phyloP scores from a whole-genome alignment of 2,888 invertebrate species.

The Pachymerium ferrugineum region DNA sequence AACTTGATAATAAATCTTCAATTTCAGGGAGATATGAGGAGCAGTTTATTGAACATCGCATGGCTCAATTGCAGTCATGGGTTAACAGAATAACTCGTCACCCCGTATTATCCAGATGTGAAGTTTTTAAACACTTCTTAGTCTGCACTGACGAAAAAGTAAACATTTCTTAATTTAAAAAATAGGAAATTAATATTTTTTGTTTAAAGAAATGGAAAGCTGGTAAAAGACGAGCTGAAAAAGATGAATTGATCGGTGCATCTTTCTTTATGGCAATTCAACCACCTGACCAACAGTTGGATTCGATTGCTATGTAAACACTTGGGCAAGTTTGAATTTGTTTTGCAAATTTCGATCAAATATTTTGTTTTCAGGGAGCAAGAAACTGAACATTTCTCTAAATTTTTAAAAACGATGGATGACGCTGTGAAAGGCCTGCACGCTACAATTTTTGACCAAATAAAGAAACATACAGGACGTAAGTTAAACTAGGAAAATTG shows the following conservation, averaged over 20 bases:
- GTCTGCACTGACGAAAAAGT: constrained; percentile 93
- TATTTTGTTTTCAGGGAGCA: constrained; percentile 56
- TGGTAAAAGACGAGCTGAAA: constrained; percentile 91
- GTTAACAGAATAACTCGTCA: constrained; percentile 95
- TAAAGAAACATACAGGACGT: constrained; percentile 74
- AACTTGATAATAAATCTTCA: too few species aligned
- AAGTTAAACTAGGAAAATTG: constrained; percentile 41
- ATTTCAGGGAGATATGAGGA: constrained; percentile 83
- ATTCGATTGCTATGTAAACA: constrained; percentile 49
- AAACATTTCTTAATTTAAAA: too few species aligned
- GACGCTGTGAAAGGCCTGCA: constrained; percentile 76
- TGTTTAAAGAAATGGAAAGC: constrained; percentile 70
- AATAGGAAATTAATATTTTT: background rate
- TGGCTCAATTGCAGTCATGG: constrained; percentile 91
- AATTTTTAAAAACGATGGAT: constrained; percentile 80
- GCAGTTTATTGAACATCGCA: constrained; percentile 89
- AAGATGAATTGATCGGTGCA: constrained; percentile 81
- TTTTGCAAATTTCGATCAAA: background rate
- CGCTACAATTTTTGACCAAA: constrained; percentile 73
- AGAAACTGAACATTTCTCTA: constrained; percentile 74
- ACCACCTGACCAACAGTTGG: constrained; percentile 71
- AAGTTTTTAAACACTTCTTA: constrained; percentile 95
- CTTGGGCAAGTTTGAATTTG: constrained; percentile 19
- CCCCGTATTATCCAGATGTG: constrained; percentile 83
- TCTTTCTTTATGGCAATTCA: constrained; percentile 85